Base-by-base conservation (phyloP, 64 coral and sea anemone genomes). In the Pachyseris speciosa region DNA sequence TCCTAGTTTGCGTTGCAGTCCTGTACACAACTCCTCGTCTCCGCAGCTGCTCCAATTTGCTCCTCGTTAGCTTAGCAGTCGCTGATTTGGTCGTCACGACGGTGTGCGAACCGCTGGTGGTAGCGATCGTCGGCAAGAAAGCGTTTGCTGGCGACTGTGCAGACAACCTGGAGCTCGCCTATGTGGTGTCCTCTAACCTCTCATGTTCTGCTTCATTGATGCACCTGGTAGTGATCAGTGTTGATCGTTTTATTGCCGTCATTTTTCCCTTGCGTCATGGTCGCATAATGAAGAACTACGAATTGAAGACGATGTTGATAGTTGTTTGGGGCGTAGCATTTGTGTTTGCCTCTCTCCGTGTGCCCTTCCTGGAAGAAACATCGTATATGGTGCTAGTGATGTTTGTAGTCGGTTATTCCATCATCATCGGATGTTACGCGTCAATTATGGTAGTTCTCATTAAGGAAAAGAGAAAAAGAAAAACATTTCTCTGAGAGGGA, bases 1-100 rank as follows among this genome's bases (percentile, higher is more conserved):
- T 88, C 32, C 43, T 74, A 29, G 67, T 88, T 19, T 38, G 70
- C 8, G 30, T 73, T 24, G 86, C 67, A 24, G 52, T 25, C n/a
- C n/a, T n/a, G n/a, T n/a, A n/a, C n/a, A n/a, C n/a, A n/a, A n/a
- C n/a, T n/a, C n/a, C n/a, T n/a, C 70, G 72, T 31, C 86, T 88
- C 28, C 86, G 86, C 20, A 29, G 70, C 5, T 60, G 48, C 34
- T 88, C 86, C 19, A 88, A 88, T 55, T 88, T 88, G 22, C 69
- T 88, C 17, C 86, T 88, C 4, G 22, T 88, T 36, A 88, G 86
- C 20, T 48, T 88, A 28, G 86, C 86, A 16, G 32, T 88, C 9
- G 71, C 86, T 55, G 86, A 88, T 44, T 74, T 88, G 48, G 28
- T 88, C 3, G 86, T 88, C 16, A 75, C 86, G 8, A 72, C 75